A percentile compares a stretch with the other conserved stretches of the same genome.
phyloP scores from a whole-genome alignment of 2,888 invertebrate genomes.

The Eupithecia tripunctaria region DNA sequence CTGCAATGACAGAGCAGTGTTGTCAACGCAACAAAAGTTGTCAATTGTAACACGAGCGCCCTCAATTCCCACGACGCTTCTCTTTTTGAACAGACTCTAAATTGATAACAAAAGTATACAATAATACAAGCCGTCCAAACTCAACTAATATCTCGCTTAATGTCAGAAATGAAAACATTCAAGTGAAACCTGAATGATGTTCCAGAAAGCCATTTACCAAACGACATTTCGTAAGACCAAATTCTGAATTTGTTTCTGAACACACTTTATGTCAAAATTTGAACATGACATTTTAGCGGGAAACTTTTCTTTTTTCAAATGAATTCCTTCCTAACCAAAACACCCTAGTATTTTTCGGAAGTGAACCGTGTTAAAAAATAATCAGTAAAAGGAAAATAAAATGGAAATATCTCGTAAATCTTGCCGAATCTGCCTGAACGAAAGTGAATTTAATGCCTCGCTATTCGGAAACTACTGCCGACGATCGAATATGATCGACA shows the following conservation, averaged over 20 bases:
- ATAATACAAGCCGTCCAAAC: constrained; percentile 69
- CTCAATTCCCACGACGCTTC: too few species aligned
- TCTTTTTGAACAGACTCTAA: too few species aligned
- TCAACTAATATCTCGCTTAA: constrained; percentile 2
- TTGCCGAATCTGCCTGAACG: constrained; percentile 71
- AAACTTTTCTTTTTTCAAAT: constrained; percentile 14
- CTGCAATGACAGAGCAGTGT: too few species aligned
- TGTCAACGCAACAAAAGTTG: too few species aligned
- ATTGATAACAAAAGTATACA: constrained; percentile 53
- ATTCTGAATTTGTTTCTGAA: constrained; percentile 31
- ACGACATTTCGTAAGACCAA: not conserved
- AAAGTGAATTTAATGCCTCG: constrained; percentile 72
- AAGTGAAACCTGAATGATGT: not conserved
- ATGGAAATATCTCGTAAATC: constrained; percentile 69
- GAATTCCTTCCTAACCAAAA: not conserved
- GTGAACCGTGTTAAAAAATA: not conserved
- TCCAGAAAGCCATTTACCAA: not conserved
- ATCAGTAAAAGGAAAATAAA: constrained; percentile 15
- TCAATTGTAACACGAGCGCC: too few species aligned
- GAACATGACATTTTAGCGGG: constrained; percentile 45
- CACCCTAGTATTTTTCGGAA: not conserved
- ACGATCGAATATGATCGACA: constrained; percentile 66
- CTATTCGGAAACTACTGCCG: constrained; percentile 67
- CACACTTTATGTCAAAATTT: constrained; percentile 13
- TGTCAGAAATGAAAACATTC: not conserved